Conservation (phyloP, 2,797 vertebrate species). For the Ctenosaura bakeri region DNA sequence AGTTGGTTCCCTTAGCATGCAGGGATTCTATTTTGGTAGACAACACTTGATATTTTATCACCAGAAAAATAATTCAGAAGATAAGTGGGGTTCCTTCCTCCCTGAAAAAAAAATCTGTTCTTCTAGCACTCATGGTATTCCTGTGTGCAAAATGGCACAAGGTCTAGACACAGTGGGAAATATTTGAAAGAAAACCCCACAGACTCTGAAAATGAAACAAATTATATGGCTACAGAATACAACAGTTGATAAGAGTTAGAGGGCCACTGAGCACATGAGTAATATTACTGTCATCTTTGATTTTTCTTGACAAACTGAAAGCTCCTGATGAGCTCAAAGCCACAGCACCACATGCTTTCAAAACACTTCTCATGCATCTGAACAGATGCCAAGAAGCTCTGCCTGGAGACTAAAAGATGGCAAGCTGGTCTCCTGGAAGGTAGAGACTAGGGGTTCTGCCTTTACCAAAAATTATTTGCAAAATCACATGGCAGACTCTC, state of each 20-base stretch:
- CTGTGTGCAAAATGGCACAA: constrained; percentile 14
- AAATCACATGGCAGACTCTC: neutral
- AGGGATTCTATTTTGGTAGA: neutral
- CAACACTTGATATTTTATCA: constrained; percentile 17
- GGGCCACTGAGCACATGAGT: neutral
- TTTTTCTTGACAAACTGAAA: constrained; percentile 31
- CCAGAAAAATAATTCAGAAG: constrained; percentile 44
- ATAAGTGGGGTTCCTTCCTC: constrained; percentile 8
- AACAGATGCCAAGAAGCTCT: constrained; percentile 3
- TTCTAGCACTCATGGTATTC: neutral
- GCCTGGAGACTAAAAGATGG: neutral
- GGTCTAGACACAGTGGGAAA: constrained; percentile 3
- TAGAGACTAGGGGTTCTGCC: neutral
- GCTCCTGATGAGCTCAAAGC: constrained; percentile 17
- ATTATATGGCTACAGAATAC: neutral
- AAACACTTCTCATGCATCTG: constrained; percentile 46
- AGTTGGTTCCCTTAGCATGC: constrained; percentile 11
- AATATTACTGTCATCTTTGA: constrained; percentile 9
- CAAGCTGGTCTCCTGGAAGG: neutral
- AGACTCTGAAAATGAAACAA: constrained; percentile 10
- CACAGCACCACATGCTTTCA: constrained; percentile 22
- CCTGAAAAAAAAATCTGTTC: neutral
- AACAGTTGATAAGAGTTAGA: constrained; percentile 5
- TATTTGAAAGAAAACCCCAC: neutral
- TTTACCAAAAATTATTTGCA: neutral